Evolutionary conservation across 2,888 invertebrate genomes (phyloP).

Genomic region (Lobophora halterata): DNA sequence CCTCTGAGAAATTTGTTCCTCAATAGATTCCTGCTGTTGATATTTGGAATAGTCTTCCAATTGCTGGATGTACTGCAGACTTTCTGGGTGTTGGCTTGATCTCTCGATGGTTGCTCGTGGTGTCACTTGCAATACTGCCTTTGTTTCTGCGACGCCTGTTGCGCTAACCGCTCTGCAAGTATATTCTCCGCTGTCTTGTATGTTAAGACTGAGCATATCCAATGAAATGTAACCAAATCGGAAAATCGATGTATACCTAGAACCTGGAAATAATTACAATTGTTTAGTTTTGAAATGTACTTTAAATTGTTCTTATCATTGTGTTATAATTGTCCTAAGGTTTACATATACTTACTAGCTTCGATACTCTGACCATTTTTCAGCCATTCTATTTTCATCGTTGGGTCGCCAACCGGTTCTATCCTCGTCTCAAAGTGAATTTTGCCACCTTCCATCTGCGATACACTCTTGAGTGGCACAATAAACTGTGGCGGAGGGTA

Average conservation of each 20-base stretch:
- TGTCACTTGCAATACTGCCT: slow-evolving; percentile 89
- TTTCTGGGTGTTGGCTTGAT: slow-evolving; percentile 94
- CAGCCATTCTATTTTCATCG: slow-evolving; percentile 98
- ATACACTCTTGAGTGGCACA: slow-evolving; percentile 90
- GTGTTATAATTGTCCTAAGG: neutral
- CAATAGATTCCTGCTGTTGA: slow-evolving; percentile 91
- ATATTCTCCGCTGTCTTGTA: slow-evolving; percentile 94
- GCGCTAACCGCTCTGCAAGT: slow-evolving; percentile 93
- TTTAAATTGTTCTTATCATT: neutral
- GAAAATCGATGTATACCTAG: slow-evolving; percentile 96
- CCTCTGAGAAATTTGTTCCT: slow-evolving; percentile 89
- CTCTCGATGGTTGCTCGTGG: slow-evolving; percentile 92
- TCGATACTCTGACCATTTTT: slow-evolving; percentile 94
- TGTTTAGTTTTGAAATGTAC: neutral
- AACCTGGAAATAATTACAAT: slow-evolving; percentile 84
- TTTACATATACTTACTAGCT: slow-evolving; percentile 87
- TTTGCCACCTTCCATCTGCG: slow-evolving; percentile 94
- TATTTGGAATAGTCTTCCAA: slow-evolving; percentile 94
- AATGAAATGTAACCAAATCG: slow-evolving; percentile 98
- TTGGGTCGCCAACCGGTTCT: slow-evolving; percentile 97
- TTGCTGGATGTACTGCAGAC: slow-evolving; percentile 93
- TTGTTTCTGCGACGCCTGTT: slow-evolving; percentile 92
- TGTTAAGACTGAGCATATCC: slow-evolving; percentile 92
- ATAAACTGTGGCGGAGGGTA: slow-evolving; percentile 96
- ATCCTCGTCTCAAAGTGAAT: slow-evolving; percentile 98